A percentile compares a stretch with the other conserved stretches of the same genome.
phyloP scores from a whole-genome alignment of 2,888 invertebrate species.

The Phasia obesa region DNA sequence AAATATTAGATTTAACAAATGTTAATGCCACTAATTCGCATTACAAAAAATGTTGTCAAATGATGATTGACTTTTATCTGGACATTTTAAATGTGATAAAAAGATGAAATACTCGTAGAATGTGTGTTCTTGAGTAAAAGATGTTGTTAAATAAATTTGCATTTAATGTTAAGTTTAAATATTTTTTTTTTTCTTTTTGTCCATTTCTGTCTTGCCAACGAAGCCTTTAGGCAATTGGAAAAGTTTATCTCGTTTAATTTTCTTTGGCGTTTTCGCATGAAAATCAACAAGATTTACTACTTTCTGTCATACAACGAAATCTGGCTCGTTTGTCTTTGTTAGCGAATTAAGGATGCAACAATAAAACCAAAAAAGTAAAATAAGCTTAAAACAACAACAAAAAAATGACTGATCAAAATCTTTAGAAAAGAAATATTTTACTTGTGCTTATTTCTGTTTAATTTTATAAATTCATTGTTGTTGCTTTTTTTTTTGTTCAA shows the following conservation, averaged over 20 bases:
- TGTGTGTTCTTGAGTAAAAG: constrained; percentile 4
- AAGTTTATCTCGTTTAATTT: constrained; percentile 52
- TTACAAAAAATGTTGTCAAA: constrained; percentile 7
- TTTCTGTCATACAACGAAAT: constrained; percentile 58
- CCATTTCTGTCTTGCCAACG: constrained; percentile 1
- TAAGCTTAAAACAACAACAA: background rate
- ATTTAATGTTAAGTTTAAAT: constrained; percentile 35
- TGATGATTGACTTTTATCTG: constrained; percentile 65
- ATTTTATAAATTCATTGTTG: constrained; percentile 45
- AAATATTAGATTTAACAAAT: constrained; percentile 59
- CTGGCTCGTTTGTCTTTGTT: constrained; percentile 67
- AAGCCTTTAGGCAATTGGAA: constrained; percentile 61
- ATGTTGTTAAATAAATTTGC: constrained; percentile 35
- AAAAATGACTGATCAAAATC: constrained; percentile 59
- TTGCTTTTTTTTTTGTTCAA: background rate
- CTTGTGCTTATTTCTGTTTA: constrained; percentile 6
- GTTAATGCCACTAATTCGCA: constrained; percentile 27
- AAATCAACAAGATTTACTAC: constrained; percentile 69
- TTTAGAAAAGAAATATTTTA: constrained; percentile 24
- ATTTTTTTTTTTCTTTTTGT: constrained; percentile 7
- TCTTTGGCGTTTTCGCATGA: constrained; percentile 29
- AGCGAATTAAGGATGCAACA: constrained; percentile 44
- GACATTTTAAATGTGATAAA: constrained; percentile 38
- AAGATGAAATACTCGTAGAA: constrained; percentile 33
- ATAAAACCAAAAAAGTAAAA: constrained; percentile 8